Conservation (phyloP, 2,888 invertebrate genomes). For the Trichopria drosophilae region DNA sequence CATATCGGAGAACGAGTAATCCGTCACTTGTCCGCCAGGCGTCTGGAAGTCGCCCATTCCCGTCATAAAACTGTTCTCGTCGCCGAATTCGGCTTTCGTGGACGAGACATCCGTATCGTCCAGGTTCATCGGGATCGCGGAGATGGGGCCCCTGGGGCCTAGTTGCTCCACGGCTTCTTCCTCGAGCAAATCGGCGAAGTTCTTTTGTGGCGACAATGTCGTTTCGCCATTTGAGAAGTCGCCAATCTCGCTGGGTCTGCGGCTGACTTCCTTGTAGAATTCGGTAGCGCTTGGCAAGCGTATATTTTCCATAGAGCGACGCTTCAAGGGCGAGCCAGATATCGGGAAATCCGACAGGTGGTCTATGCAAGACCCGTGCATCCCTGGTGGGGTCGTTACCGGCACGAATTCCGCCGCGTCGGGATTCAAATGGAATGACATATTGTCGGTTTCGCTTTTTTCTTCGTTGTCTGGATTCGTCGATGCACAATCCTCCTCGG, state of each 20-base stretch:
- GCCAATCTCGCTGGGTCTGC: constrained; percentile 65
- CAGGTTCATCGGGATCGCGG: constrained; percentile 34
- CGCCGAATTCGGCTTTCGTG: constrained; percentile 61
- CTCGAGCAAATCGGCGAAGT: constrained; percentile 4
- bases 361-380: too few relatives aligned
- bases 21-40: constrained; percentile 45
- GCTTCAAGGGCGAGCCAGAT: constrained; percentile 72
- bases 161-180: constrained; percentile 8
- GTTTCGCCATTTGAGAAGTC: constrained; percentile 63
- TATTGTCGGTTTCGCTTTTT: constrained; percentile 62
- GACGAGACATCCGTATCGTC: constrained; percentile 61
- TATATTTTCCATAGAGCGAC: constrained; percentile 42
- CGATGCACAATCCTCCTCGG: neutral
- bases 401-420: constrained; percentile 86
- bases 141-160: neutral
- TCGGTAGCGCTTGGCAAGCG: constrained; percentile 64
- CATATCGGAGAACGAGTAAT: constrained; percentile 46
- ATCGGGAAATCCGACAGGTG: constrained; percentile 42
- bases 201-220: neutral
- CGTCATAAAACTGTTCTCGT: constrained; percentile 56
- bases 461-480: neutral
- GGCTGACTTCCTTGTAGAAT: constrained; percentile 67
- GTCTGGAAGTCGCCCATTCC: constrained; percentile 41
- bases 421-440: constrained; percentile 78
- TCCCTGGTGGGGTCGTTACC: constrained; percentile 62